phyloP scores from a whole-genome alignment of 2,113 vertebrate genomes.

The Morone saxatilis region DNA sequence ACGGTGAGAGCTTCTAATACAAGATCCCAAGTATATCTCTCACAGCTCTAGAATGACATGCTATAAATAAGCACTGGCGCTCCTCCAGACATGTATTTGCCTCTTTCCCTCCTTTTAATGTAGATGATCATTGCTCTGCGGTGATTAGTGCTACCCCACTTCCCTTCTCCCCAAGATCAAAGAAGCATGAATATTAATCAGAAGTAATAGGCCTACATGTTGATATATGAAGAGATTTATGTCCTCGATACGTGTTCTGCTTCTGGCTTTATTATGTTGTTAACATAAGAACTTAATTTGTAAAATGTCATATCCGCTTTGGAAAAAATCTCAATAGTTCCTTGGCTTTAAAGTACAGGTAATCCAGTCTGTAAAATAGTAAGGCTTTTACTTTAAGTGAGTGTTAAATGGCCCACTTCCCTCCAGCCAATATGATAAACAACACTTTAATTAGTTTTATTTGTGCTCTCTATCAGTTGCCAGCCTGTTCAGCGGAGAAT shows the following conservation, averaged over 20 bases:
- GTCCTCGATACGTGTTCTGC: slow-evolving; percentile 6
- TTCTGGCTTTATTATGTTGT: slow-evolving; percentile 11
- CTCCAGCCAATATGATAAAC: background rate
- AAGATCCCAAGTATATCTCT: slow-evolving; percentile 21
- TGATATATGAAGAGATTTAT: slow-evolving; percentile 48
- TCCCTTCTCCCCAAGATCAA: slow-evolving; percentile 11
- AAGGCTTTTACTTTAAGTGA: slow-evolving; percentile 35
- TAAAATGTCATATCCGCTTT: background rate
- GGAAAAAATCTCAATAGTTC: background rate
- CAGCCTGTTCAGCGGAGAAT: background rate
- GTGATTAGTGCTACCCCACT: slow-evolving; percentile 9
- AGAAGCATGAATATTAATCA: slow-evolving; percentile 57
- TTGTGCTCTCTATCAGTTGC: background rate
- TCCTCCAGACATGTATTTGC: slow-evolving; percentile 21
- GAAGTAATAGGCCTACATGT: slow-evolving; percentile 29
- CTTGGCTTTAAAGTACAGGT: background rate
- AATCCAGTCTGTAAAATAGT: background rate
- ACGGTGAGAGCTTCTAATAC: slow-evolving; percentile 45
- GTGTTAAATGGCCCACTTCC: background rate
- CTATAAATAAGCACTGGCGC: slow-evolving; percentile 57
- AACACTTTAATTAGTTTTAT: background rate
- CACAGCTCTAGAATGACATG: slow-evolving; percentile 39
- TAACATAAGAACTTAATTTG: slow-evolving; percentile 32
- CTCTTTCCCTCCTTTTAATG: slow-evolving; percentile 12
- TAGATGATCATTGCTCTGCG: slow-evolving; percentile 21